These are phyloP conservation scores for Corythoichthys haematopterus DNA, from an alignment of 2,113 vertebrate species.

Conservation along the genomic window DNA sequence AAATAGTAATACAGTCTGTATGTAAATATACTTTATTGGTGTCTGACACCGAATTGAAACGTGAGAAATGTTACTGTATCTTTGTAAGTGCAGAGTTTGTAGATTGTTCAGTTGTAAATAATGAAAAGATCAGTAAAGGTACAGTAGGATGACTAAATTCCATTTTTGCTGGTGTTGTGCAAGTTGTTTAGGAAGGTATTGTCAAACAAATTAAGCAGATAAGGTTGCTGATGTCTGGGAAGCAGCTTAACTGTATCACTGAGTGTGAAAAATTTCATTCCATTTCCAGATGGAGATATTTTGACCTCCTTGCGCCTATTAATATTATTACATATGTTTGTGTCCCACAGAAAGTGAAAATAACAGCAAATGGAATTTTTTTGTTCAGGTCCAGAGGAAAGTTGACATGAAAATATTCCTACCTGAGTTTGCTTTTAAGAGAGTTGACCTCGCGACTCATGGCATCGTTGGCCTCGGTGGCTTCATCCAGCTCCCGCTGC, in stretches of 20 bases:
- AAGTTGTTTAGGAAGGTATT: not conserved
- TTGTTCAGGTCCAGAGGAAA: not conserved
- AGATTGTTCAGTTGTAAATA: not conserved
- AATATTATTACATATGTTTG: not conserved
- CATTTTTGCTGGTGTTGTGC: not conserved
- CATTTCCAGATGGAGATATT: not conserved
- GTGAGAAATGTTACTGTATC: too few relatives aligned
- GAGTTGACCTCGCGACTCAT: slow-evolving; percentile 72
- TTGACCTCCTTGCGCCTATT: not conserved
- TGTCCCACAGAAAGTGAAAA: not conserved
- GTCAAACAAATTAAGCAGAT: too few relatives aligned
- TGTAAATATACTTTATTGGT: too few relatives aligned
- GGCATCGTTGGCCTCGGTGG: slow-evolving; percentile 81
- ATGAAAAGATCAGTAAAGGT: not conserved
- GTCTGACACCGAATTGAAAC: too few relatives aligned
- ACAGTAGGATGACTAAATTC: not conserved
- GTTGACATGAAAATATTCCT: slow-evolving; percentile 6
- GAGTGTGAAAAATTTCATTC: too few relatives aligned
- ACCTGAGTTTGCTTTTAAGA: slow-evolving; percentile 70
- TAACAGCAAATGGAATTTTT: not conserved
- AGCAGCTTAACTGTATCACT: too few relatives aligned
- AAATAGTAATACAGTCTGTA: too few relatives aligned
- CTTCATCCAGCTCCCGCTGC: slow-evolving; percentile 93
- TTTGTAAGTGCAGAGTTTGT: not conserved
- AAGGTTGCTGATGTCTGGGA: too few relatives aligned